Conservation (phyloP, 2,113 vertebrate species). For the Chamaea fasciata region DNA sequence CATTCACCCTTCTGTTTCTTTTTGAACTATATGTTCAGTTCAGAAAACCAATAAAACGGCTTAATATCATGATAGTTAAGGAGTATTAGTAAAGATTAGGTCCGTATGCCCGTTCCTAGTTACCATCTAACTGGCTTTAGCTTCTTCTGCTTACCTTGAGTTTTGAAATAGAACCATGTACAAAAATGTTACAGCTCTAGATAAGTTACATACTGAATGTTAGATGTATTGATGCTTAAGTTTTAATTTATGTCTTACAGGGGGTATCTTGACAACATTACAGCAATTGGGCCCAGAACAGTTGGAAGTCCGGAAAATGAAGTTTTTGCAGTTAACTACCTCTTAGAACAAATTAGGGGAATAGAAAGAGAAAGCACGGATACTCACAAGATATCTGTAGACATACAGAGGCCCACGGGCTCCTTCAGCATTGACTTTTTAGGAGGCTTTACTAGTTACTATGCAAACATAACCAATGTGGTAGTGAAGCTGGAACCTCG, state of each 20-base stretch:
- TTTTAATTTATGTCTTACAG: conserved; percentile 68
- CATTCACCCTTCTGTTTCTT: rapidly evolving
- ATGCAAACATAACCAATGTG: conserved; percentile 92
- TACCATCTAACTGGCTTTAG: neutral
- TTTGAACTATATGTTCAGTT: neutral
- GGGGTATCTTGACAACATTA: conserved; percentile 88
- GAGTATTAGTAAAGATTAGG: neutral
- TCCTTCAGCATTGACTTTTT: conserved; percentile 96
- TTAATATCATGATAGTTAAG: rapidly evolving
- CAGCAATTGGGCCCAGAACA: conserved; percentile 87
- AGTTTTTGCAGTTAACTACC: conserved; percentile 86
- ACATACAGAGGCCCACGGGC: conserved; percentile 89
- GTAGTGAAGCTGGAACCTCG: conserved; percentile 88
- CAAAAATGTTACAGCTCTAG: neutral
- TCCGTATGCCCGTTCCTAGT: rapidly evolving
- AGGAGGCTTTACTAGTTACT: conserved; percentile 96
- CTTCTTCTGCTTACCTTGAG: neutral
- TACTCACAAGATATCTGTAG: conserved; percentile 80
- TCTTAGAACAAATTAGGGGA: conserved; percentile 84
- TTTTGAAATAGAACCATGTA: neutral
- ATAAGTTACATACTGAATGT: neutral
- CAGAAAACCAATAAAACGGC: neutral
- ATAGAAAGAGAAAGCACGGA: conserved; percentile 75
- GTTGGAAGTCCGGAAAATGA: conserved; percentile 94
- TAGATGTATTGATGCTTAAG: neutral